A percentile compares a stretch with the other conserved stretches of the same genome.
Conservation (phyloP, 2,797 vertebrate species). For the Bucorvus abyssinicus region DNA sequence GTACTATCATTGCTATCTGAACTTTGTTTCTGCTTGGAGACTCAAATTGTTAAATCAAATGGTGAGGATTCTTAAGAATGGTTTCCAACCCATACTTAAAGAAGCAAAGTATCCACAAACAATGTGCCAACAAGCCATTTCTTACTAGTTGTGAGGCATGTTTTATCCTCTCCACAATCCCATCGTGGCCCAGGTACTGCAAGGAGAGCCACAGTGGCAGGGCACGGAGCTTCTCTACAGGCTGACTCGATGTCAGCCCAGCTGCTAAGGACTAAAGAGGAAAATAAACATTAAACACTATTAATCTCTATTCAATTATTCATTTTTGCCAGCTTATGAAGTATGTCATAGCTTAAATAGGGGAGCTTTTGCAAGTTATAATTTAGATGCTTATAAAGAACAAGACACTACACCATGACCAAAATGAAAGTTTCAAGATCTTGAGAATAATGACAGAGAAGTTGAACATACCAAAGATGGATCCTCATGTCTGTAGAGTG, state of each 20-base stretch:
- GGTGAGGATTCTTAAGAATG: not conserved
- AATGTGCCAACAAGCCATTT: not conserved
- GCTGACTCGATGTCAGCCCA: conserved; percentile 90
- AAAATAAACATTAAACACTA: not conserved
- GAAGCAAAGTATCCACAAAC: not conserved
- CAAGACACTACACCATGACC: not conserved
- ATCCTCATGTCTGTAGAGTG: conserved; percentile 93
- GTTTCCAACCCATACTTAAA: not conserved
- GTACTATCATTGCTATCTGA: not conserved
- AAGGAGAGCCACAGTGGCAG: conserved; percentile 94
- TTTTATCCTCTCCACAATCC: conserved; percentile 88
- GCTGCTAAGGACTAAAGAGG: conserved; percentile 86
- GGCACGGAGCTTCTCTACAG: conserved; percentile 90
- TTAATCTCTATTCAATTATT: not conserved
- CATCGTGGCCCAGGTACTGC: conserved; percentile 91
- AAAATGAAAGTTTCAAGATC: not conserved
- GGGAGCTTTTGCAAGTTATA: not conserved
- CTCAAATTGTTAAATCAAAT: not conserved
- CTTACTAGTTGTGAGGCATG: conserved; percentile 87
- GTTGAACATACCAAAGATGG: conserved; percentile 85
- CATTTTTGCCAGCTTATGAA: not conserved
- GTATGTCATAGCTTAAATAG: not conserved
- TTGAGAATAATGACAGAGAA: not conserved
- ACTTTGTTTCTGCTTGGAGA: not conserved
- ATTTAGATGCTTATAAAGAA: not conserved